Evolutionary conservation across 1,140 invertebrate genomes (phyloP).

Genomic region (Akabosia matsudoensis): DNA sequence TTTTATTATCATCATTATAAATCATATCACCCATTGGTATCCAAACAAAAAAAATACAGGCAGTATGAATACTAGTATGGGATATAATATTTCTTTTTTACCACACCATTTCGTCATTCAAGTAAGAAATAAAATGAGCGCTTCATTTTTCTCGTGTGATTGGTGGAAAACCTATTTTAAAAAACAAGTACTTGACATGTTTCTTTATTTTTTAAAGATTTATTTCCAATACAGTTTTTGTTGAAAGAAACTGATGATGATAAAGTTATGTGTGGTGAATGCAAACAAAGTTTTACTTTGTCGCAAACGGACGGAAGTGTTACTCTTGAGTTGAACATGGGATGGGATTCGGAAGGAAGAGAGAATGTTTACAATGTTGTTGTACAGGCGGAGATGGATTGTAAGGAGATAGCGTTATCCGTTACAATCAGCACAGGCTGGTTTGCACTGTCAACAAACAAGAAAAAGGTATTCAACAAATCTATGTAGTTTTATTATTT

Average conservation of each 20-base stretch:
- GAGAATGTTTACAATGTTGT: neutral
- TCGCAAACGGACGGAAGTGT: slow-evolving; percentile 5
- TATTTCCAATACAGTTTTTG: neutral
- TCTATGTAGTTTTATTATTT: too few relatives aligned
- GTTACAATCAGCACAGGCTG: neutral
- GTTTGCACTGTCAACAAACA: neutral
- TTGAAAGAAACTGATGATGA: neutral
- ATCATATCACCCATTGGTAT: too few relatives aligned
- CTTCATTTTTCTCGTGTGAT: too few relatives aligned
- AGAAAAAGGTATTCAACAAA: neutral
- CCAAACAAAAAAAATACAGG: too few relatives aligned
- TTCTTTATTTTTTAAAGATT: neutral
- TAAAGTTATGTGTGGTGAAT: neutral
- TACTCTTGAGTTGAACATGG: neutral
- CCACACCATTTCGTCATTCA: too few relatives aligned
- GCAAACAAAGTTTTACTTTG: too few relatives aligned
- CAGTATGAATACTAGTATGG: too few relatives aligned
- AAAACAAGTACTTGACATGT: too few relatives aligned
- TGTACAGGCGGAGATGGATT: neutral
- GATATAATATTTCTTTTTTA: too few relatives aligned
- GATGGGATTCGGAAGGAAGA: slow-evolving; percentile 5
- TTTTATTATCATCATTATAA: neutral
- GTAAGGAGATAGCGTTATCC: neutral
- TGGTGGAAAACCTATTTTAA: too few relatives aligned
- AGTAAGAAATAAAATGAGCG: too few relatives aligned